phyloP scores from a whole-genome alignment of 2,888 invertebrate species.

The Nomada ferruginata region DNA sequence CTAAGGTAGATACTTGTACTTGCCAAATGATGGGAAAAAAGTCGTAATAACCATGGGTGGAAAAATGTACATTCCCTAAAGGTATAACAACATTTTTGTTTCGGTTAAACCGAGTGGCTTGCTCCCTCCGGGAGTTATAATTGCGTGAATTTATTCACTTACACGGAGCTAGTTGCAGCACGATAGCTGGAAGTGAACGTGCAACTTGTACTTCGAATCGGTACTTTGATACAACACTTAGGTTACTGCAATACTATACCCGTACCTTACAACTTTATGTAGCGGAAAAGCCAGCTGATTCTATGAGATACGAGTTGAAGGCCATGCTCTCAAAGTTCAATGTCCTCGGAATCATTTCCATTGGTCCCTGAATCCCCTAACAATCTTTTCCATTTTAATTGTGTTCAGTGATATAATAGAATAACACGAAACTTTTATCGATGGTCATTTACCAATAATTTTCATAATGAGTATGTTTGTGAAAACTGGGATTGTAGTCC shows the following conservation, averaged over 20 bases:
- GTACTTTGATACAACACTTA: conserved; percentile 15
- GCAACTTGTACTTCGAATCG: neutral
- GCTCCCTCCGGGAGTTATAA: neutral
- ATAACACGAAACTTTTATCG: too few relatives aligned
- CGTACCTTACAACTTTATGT: conserved; percentile 25
- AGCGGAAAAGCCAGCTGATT: conserved; percentile 68
- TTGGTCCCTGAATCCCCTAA: conserved; percentile 20
- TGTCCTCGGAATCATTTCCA: conserved; percentile 54
- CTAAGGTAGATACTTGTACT: too few relatives aligned
- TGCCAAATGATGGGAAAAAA: too few relatives aligned
- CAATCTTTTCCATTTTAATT: neutral
- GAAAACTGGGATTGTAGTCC: too few relatives aligned
- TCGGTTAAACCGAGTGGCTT: too few relatives aligned
- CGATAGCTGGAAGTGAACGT: conserved; percentile 4
- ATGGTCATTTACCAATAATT: too few relatives aligned
- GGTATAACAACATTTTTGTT: too few relatives aligned
- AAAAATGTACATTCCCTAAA: too few relatives aligned
- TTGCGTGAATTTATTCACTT: conserved; percentile 7
- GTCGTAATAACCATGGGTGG: too few relatives aligned
- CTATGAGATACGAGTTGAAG: conserved; percentile 67
- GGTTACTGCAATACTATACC: conserved; percentile 17
- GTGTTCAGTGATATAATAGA: too few relatives aligned
- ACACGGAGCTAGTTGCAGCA: neutral
- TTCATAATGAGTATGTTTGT: too few relatives aligned
- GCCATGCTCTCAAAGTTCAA: conserved; percentile 71